Evolutionary conservation across 2,113 vertebrate species (phyloP), one percentile per base, ranked within the genome.

Genomic region (Sakesphorus luctuosus): DNA sequence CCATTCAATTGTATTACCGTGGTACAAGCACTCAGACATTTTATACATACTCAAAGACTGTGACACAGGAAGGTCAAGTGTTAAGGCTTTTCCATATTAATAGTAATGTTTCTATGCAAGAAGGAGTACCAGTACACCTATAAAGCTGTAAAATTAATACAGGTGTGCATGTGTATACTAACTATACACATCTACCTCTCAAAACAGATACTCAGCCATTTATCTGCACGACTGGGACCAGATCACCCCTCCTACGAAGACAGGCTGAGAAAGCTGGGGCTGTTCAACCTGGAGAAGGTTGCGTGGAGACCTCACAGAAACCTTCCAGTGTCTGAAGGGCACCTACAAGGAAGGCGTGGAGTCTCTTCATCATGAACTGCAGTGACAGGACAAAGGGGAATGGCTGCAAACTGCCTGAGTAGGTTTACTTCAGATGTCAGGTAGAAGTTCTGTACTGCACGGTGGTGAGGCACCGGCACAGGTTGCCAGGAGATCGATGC

Each of bases 31-130:
- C 53, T 33, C 9, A 2, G 6, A 26, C 4, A 10, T 11, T 78
- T 59, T n/a, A 68, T 13, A 65, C 6, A 6, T 50, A 61, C 1
- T 0, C 2, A 40, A 53, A 66, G 6, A n/a, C 31, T 5, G 26
- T 6, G 29, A 38, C 3, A 40, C 4, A 58, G 33, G 11, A 58
- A 84, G 21, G 23, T 7, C 33, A 15, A 58, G 10, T 0, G 2
- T 18, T 40, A n/a, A 28, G 36, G 31, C 4, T 33, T 36, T 66
- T 71, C 36, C 20, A 8, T 5, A 18, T 18, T 15, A 16, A 9
- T 29, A 80, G 63, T 50, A 49, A 77, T 1, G 4, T 1, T 28
- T 10, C 25, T 44, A 5, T 8, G 11, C 26, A 68, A 61, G 23
- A 13, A 61, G 16, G 2, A 46, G 43, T 1, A 62, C n/a, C 12